Percentiles rank a stretch among this genome's conserved stretches.
Conservation (phyloP, 92 coral and sea anemone species). For the Zoanthus sociatus region DNA sequence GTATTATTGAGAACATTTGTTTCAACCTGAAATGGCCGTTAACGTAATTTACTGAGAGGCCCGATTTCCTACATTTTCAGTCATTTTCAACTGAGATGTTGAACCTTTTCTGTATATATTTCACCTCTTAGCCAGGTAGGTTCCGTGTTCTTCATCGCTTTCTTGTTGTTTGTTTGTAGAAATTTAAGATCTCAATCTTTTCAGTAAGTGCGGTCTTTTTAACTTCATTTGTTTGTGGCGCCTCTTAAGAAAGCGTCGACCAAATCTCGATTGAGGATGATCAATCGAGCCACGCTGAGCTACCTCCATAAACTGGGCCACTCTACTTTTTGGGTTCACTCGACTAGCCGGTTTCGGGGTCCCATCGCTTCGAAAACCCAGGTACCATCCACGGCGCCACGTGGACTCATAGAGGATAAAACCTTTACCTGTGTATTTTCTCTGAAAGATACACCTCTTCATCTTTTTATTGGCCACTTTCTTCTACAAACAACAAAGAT, state of each 20-base stretch:
- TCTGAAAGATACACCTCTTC: conserved; percentile 35
- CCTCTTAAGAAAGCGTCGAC: conserved; percentile 12
- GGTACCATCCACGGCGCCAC: conserved; percentile 13
- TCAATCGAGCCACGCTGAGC: not conserved
- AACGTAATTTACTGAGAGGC: no score
- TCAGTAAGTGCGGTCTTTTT: not conserved
- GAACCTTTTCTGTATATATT: not conserved
- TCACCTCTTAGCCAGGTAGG: not conserved
- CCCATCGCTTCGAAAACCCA: conserved; percentile 29
- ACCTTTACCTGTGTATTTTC: conserved; percentile 14
- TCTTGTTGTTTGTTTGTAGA: not conserved
- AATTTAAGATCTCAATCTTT: not conserved
- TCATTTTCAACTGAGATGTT: no score
- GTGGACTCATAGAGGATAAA: conserved; percentile 15
- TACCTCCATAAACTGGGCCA: conserved; percentile 33
- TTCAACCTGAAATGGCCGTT: no score
- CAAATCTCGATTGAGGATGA: conserved; percentile 3
- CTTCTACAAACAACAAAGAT: not conserved
- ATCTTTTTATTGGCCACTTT: conserved; percentile 27
- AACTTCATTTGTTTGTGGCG: not conserved
- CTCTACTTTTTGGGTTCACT: conserved; percentile 1
- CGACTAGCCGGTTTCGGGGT: conserved; percentile 14
- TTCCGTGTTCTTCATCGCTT: not conserved
- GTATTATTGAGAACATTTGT: no score
- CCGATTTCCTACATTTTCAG: no score